A percentile compares a stretch with the other conserved stretches of the same genome.
Evolutionary conservation across 2,797 vertebrate genomes (phyloP).

Genomic region (Lerista edwardsae): DNA sequence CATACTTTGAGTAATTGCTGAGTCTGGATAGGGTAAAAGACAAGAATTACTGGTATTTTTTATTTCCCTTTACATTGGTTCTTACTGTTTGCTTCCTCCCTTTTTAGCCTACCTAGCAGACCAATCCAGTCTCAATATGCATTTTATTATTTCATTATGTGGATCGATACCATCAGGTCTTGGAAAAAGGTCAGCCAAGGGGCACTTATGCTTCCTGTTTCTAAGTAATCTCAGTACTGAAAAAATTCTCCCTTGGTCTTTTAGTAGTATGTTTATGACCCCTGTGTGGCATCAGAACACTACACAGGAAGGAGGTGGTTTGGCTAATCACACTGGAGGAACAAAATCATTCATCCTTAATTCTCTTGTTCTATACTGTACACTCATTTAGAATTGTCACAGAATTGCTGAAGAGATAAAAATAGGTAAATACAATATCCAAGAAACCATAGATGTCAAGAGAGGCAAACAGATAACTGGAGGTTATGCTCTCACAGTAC

Average conservation of each 20-base stretch:
- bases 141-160: not conserved
- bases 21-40: not conserved
- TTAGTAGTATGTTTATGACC: not conserved
- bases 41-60: not conserved
- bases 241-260: not conserved
- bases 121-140: not conserved
- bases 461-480: not conserved
- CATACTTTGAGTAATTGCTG: not conserved
- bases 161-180: not conserved
- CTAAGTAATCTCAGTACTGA: not conserved
- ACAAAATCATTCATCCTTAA: not conserved
- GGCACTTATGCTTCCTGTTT: not conserved
- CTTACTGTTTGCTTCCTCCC: not conserved
- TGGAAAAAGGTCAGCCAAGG: not conserved
- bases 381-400: not conserved
- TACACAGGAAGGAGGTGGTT: not conserved
- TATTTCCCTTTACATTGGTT: not conserved
- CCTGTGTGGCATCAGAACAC: not conserved
- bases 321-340: not conserved
- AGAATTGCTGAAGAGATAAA: too few species aligned
- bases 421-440: not conserved
- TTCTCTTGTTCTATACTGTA: not conserved
- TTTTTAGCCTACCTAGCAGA: not conserved
- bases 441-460: not conserved
- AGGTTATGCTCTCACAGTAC: not conserved